Evolutionary conservation across 2,113 vertebrate genomes (phyloP), one percentile per base, ranked within the genome.

Genomic region (Nothoprocta perdicaria): DNA sequence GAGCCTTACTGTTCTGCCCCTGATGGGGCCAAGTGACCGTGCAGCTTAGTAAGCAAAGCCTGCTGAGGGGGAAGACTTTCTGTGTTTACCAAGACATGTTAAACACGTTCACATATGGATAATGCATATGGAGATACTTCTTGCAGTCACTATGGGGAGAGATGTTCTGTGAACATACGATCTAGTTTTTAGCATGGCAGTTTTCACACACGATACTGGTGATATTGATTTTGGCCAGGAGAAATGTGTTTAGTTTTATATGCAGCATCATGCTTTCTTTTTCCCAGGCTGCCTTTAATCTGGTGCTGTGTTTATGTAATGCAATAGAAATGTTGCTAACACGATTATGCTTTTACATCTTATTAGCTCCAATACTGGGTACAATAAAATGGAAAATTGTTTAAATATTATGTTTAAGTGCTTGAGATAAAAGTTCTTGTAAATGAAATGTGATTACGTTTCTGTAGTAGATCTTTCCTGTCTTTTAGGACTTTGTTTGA

Each of bases 391-490:
- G 96, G 81, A 96, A 93, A 94, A 95, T 67, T 81, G 93, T 95
- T 96, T 74, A 89, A 94, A 81, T 95, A 86, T 96, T 96, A 40
- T 92, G 93, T 96, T 95, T 97, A 96, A 95, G 94, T 95, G 93
- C 92, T 91, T 84, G 93, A 95, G 94, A 96, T 95, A 95, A 96
- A 94, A 96, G 92, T 94, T 95, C 86, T 93, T 97, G 95, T 96
- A 96, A 96, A 97, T 96, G 95, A 96, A 96, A 97, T 96, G 95
- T 95, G 94, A 96, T 96, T 96, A 95, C 86, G 93, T 90, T 97
- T 96, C 89, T 94, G 80, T 88, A 94, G 90, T 96, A 92, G 89
- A 95, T 91, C 87, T 96, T 69, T 83, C 86, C 83, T 94, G 82
- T 95, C 84, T 88, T 90, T 71, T 92, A 77, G 80, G 40, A 89